Evolutionary conservation across 2,797 vertebrate species (phyloP), one percentile per base, ranked within the genome.

Genomic region (Pseudochromis fuscus): DNA sequence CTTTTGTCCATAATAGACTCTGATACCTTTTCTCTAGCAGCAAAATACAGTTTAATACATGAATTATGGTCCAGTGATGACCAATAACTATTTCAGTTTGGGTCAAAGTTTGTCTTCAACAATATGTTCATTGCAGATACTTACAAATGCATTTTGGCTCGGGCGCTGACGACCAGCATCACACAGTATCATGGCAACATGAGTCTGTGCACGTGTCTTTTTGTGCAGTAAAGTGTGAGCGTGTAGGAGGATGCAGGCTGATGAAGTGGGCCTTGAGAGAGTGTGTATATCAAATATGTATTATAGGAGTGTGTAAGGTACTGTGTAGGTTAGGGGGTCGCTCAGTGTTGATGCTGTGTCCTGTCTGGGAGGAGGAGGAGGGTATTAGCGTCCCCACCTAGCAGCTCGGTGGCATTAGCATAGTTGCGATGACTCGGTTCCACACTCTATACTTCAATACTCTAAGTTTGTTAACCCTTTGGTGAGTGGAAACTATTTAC

Each of bases 161-260:
- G 48, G 52, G 24, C 16, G 1, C 49, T 19, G 50, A 72, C 51
- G 30, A 40, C 30, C 66, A 40, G 65, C 18, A 30, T 79, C 66
- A 27, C 49, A 33, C 57, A 83, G 80, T 67, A 57, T 82, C 79
- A 81, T 72, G 79, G 72, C 77, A 88, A 78, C 85, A 70, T 70
- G 72, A 75, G 33, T 67, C 67, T 66, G 30, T 58, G 66, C 72
- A 80, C 59, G 31, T 72, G 76, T 66, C 79, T 78, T 53, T 70
- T 72, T 21, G 13, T 71, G 56, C 75, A 33, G 33, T 46, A 1
- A 74, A 73, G 77, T 81, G 88, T 66, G 82, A 75, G 78, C 35
- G 84, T 78, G 85, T 86, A 64, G 85, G 85, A 75, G 85, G 79
- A 55, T 59, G 73, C 75, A 60, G 75, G 67, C 73, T 78, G 73